Conservation (phyloP, 2,888 invertebrate genomes). For the Rosalia funebris region DNA sequence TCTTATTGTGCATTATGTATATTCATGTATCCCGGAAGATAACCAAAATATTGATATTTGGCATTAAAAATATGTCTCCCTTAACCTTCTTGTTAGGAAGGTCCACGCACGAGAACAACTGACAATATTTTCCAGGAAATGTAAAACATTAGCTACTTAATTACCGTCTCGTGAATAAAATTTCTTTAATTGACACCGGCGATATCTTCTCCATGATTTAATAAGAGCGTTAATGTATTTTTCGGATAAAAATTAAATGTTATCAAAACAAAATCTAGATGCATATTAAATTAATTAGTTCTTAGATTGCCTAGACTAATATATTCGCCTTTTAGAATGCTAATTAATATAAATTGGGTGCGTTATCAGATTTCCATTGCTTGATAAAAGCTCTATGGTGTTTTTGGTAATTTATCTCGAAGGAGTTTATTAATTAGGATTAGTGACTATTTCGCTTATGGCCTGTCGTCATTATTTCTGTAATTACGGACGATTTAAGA, state of each 20-base stretch:
- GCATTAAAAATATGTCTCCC: too few species aligned
- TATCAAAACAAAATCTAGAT: conserved; percentile 5
- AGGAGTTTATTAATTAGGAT: not conserved
- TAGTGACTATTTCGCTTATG: not conserved
- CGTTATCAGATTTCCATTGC: conserved; percentile 1
- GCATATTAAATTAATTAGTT: conserved; percentile 13
- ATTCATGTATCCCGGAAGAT: too few species aligned
- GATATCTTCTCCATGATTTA: conserved; percentile 5
- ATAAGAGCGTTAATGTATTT: not conserved
- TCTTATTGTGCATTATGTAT: too few species aligned
- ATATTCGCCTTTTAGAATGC: conserved; percentile 1
- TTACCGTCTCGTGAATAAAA: not conserved
- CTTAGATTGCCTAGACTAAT: conserved; percentile 8
- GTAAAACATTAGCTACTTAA: conserved; percentile 2
- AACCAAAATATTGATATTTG: too few species aligned
- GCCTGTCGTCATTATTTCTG: not conserved
- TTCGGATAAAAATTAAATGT: conserved; percentile 7
- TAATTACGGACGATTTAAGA: not conserved
- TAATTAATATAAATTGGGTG: conserved; percentile 23
- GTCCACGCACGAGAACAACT: too few species aligned
- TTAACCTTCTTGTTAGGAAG: too few species aligned
- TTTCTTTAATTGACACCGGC: conserved; percentile 11
- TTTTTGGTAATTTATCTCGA: conserved; percentile 1
- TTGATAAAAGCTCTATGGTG: conserved; percentile 9
- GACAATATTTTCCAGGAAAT: not conserved